Evolutionary conservation across 2,113 vertebrate species (phyloP).

Genomic region (Aegotheles bennettii): DNA sequence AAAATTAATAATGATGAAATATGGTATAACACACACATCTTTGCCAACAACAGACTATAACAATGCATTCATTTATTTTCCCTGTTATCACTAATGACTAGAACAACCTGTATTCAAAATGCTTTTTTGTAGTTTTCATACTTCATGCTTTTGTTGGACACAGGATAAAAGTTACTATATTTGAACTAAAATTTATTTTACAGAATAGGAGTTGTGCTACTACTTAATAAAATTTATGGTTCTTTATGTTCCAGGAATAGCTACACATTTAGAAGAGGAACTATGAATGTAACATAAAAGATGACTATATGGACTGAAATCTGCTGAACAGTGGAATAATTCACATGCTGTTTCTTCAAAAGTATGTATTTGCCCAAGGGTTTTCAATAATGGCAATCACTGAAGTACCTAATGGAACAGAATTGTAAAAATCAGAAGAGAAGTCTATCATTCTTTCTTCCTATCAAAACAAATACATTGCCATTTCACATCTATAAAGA

Average conservation of each 20-base stretch:
- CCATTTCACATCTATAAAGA: not conserved
- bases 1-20: not conserved
- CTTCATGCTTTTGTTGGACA: not conserved
- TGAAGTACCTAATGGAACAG: not conserved
- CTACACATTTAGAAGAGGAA: not conserved
- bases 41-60: not conserved
- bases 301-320: not conserved
- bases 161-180: not conserved
- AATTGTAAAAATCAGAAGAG: not conserved
- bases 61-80: not conserved
- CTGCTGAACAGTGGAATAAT: not conserved
- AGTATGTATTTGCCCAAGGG: not conserved
- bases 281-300: not conserved
- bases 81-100: not conserved
- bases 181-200: not conserved
- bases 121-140: not conserved
- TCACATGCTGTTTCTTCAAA: not conserved
- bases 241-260: not conserved
- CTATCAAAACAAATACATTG: not conserved
- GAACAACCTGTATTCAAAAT: not conserved
- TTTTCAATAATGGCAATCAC: not conserved
- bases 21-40: not conserved
- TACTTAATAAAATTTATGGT: not conserved
- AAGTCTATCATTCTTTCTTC: not conserved
- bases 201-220: not conserved